phyloP scores from a whole-genome alignment of 2,888 invertebrate species.

The Epicampocera succincta region DNA sequence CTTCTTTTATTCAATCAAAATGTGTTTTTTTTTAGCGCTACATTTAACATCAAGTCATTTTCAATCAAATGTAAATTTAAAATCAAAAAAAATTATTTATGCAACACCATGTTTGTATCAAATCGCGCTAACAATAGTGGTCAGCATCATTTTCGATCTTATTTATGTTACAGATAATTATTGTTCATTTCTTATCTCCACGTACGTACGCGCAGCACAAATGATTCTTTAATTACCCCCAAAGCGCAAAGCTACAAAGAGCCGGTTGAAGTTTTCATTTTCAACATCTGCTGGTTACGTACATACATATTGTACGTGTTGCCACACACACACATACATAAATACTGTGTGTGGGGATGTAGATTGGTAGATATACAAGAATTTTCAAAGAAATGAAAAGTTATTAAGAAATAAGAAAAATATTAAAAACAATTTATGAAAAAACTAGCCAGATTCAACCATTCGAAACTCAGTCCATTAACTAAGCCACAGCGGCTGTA shows the following conservation, averaged over 20 bases:
- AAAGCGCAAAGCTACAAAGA: conserved; percentile 55
- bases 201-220: conserved; percentile 40
- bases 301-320: not conserved
- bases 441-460: conserved; percentile 1
- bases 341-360: too few relatives aligned
- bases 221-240: conserved; percentile 62
- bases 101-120: conserved; percentile 52
- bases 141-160: conserved; percentile 8
- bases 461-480: conserved; percentile 47
- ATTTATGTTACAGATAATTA: not conserved
- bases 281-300: conserved; percentile 7
- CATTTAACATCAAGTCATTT: conserved; percentile 40
- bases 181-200: conserved; percentile 27
- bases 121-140: conserved; percentile 1
- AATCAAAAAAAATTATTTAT: conserved; percentile 46
- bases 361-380: not conserved
- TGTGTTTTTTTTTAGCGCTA: not conserved
- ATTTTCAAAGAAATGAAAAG: conserved; percentile 57
- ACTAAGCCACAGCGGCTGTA: conserved; percentile 15
- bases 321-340: not conserved
- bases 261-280: conserved; percentile 33
- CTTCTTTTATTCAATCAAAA: too few relatives aligned
- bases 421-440: conserved; percentile 11
- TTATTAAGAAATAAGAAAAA: conserved; percentile 45
- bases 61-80: conserved; percentile 61